Base-by-base conservation (phyloP, 2,113 vertebrate species). In the Hylia prasina region DNA sequence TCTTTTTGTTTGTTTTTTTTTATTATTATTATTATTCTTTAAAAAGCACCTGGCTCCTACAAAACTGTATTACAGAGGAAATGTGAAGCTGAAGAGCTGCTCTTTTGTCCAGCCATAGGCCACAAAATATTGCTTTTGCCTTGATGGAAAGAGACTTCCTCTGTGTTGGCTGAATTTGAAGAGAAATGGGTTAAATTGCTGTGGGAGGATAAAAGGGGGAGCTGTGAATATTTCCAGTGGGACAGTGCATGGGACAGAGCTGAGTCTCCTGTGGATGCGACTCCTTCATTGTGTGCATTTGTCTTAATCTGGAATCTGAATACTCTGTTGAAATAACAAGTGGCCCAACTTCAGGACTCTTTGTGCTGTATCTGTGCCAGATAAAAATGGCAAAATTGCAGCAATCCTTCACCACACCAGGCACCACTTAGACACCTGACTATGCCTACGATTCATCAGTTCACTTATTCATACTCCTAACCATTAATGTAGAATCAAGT, bases 211-310 rank as follows among this genome's bases (percentile, higher is more conserved):
- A 12, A 71, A 44, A 57, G 27, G 42, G 9, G 21, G 13, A 75
- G 7, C 4, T 40, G 27, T 48, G 42, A 50, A 33, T 10, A 40
- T 72, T 79, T 92, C 5, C 24, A 7, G 10, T 20, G 10, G 24
- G 20, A 72, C 14, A 51, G 5, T 17, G 40, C 8, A 7, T 0
- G 5, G 25, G 27, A 37, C 73, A 90, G 14, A 12, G 6, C 11
- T 3, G 11, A 57, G 11, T 12, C 3, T 80, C 16, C 85, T 31
- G 13, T 2, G 2, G n/a, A 53, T 0, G 1, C 51, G 39, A 39
- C 19, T 56, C 27, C 15, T 37, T 85, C 37, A 8, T 19, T 35
- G 20, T 25, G 33, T 42, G 15, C 30, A 14, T 42, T 15, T 60
- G 12, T 68, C 24, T 80, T 64, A 7, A 65, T 51, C 35, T 80